Evolutionary conservation across 2,888 invertebrate species (phyloP).

Genomic region (Dioctria linearis): DNA sequence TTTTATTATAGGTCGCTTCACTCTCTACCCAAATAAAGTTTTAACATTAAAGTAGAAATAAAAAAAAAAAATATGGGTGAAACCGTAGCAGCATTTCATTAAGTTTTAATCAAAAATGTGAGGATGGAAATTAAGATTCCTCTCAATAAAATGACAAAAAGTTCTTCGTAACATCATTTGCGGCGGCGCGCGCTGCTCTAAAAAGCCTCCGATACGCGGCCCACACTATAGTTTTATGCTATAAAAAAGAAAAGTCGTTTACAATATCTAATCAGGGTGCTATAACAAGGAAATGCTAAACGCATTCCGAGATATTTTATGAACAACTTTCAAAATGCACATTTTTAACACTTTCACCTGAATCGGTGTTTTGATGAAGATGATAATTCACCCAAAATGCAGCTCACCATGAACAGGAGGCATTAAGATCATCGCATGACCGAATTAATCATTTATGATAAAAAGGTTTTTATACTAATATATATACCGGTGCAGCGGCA

Average conservation of each 20-base stretch:
- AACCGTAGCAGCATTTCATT: too few species aligned
- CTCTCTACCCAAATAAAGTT: too few species aligned
- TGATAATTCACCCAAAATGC: slow-evolving; percentile 8
- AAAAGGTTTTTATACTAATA: slow-evolving; percentile 5
- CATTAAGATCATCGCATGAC: slow-evolving; percentile 47
- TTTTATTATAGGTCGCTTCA: too few species aligned
- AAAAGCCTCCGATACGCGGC: not conserved
- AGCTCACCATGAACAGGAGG: slow-evolving; percentile 11
- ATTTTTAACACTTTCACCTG: slow-evolving; percentile 31
- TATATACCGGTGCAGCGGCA: not conserved
- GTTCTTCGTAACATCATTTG: too few species aligned
- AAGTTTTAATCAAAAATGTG: too few species aligned
- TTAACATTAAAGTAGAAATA: too few species aligned
- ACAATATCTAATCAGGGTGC: not conserved
- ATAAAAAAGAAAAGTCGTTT: not conserved
- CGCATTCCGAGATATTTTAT: not conserved
- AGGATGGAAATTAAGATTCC: too few species aligned
- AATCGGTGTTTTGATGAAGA: not conserved
- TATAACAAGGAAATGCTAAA: not conserved
- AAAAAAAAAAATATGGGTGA: too few species aligned
- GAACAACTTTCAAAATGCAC: slow-evolving; percentile 16
- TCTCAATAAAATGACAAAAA: too few species aligned
- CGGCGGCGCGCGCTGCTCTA: too few species aligned
- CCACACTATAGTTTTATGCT: not conserved
- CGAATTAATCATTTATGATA: slow-evolving; percentile 44